Evolutionary conservation across 2,113 vertebrate genomes (phyloP).

Genomic region (Kryptolebias marmoratus): DNA sequence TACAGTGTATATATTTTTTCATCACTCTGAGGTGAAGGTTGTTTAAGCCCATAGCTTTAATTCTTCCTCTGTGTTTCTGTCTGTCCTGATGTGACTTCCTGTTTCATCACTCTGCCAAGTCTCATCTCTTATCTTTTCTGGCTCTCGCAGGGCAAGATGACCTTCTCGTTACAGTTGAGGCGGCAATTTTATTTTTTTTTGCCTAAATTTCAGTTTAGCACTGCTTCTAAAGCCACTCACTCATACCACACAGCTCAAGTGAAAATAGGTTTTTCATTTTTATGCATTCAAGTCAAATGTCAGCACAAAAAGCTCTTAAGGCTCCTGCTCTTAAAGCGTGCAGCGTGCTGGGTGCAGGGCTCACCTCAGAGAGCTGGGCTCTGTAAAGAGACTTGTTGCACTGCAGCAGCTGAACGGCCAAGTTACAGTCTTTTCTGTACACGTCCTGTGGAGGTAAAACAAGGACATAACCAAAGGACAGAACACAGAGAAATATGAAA

Average conservation of each 20-base stretch:
- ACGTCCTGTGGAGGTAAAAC: constrained; percentile 83
- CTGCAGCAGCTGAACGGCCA: constrained; percentile 96
- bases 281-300: constrained; percentile 19
- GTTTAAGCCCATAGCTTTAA: constrained; percentile 17
- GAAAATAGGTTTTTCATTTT: constrained; percentile 1
- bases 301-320: not conserved
- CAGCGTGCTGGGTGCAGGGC: constrained; percentile 1
- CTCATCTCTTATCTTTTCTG: constrained; percentile 30
- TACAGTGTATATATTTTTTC: not conserved
- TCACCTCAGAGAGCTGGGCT: constrained; percentile 94
- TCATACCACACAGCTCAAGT: not conserved
- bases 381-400: constrained; percentile 94
- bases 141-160: constrained; percentile 37
- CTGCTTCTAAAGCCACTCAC: not conserved
- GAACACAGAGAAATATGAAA: not conserved
- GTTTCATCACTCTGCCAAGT: constrained; percentile 21
- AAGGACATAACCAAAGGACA: constrained; percentile 9
- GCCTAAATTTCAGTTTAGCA: constrained; percentile 21
- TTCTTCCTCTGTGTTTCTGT: constrained; percentile 3
- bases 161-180: constrained; percentile 34
- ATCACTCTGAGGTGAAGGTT: constrained; percentile 17
- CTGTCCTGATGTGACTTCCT: constrained; percentile 27
- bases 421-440: constrained; percentile 96
- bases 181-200: constrained; percentile 16
- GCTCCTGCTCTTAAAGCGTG: not conserved